Evolutionary conservation across 2,113 vertebrate genomes (phyloP).

Genomic region (Andinoacara biseriatus): DNA sequence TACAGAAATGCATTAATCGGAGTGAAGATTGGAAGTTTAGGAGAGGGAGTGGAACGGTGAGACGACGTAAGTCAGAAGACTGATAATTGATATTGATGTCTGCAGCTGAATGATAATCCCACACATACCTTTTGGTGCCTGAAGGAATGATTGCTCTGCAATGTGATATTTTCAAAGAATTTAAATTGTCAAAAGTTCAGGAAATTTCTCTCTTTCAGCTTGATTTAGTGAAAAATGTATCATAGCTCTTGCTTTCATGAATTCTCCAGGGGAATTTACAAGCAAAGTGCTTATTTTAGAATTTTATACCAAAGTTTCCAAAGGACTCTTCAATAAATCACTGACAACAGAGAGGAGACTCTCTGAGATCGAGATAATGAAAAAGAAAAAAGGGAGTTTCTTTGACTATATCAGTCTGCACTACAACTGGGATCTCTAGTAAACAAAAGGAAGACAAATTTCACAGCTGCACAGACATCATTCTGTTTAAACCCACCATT

Average conservation of each 20-base stretch:
- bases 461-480: not conserved
- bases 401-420: constrained; percentile 27
- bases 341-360: constrained; percentile 26
- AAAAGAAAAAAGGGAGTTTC: constrained; percentile 22
- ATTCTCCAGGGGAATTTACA: constrained; percentile 21
- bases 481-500: not conserved
- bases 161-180: constrained; percentile 2
- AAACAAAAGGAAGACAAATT: constrained; percentile 30
- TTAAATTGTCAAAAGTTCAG: constrained; percentile 20
- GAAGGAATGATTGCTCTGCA: not conserved
- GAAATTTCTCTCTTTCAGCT: constrained; percentile 7
- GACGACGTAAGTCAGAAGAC: constrained; percentile 41
- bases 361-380: constrained; percentile 28
- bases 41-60: not conserved
- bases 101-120: constrained; percentile 42
- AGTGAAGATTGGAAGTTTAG: constrained; percentile 47
- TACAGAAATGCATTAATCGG: constrained; percentile 59
- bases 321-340: constrained; percentile 41
- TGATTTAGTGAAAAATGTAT: constrained; percentile 3
- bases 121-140: not conserved
- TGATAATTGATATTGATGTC: constrained; percentile 59
- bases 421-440: constrained; percentile 21
- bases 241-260: constrained; percentile 16
- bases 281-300: constrained; percentile 30
- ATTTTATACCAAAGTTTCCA: constrained; percentile 23